Evolutionary conservation across 1,140 invertebrate species (phyloP).

Genomic region (Dinothrombium tinctorium): DNA sequence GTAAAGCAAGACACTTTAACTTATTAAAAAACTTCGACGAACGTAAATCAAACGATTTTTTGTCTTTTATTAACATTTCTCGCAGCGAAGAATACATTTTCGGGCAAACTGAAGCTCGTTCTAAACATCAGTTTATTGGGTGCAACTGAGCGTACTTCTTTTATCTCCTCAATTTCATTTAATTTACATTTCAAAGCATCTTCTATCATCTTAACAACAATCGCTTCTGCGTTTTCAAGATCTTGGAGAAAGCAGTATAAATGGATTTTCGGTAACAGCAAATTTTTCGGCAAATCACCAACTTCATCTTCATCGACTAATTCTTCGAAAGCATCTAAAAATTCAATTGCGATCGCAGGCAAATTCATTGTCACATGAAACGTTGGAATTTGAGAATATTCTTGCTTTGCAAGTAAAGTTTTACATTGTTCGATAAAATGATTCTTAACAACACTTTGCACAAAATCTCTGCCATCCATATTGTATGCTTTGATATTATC

Average conservation of each 20-base stretch:
- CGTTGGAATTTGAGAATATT: conserved; percentile 15
- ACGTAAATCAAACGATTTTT: no score
- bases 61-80: neutral
- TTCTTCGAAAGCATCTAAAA: conserved; percentile 48
- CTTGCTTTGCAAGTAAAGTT: conserved; percentile 15
- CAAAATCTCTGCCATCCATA: conserved; percentile 69
- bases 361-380: conserved; percentile 82
- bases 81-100: conserved; percentile 16
- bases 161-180: conserved; percentile 30
- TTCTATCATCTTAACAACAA: conserved; percentile 37
- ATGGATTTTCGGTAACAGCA: conserved; percentile 11
- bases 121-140: conserved; percentile 83
- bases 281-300: neutral
- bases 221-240: conserved; percentile 21
- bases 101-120: conserved; percentile 39
- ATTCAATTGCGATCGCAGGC: conserved; percentile 67
- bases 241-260: conserved; percentile 21
- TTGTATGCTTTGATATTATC: conserved; percentile 39
- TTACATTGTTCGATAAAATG: conserved; percentile 27
- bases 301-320: conserved; percentile 25
- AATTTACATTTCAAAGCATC: conserved; percentile 33
- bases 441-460: conserved; percentile 33
- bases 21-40: no score
- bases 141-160: conserved; percentile 65
- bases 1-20: no score